A percentile compares a stretch with the other conserved stretches of the same genome.
Conservation (phyloP, 2,888 invertebrate species). For the Barypeithes pellucidus region DNA sequence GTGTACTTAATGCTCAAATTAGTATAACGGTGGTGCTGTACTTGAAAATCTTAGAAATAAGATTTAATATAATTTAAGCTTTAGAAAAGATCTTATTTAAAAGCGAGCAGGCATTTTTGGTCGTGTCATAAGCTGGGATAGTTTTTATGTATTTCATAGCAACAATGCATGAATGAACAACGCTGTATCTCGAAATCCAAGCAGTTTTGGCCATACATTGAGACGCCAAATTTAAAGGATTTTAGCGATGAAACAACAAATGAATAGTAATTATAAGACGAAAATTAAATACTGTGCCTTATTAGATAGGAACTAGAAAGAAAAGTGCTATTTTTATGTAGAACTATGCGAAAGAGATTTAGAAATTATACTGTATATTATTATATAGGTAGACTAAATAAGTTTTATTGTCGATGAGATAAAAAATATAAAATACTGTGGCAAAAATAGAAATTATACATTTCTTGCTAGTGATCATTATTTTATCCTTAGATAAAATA, state of each 20-base stretch:
- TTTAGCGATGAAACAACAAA: background rate
- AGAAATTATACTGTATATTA: conserved; percentile 9
- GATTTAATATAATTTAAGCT: background rate
- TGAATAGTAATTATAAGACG: background rate
- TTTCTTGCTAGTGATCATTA: no score
- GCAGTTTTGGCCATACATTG: no score
- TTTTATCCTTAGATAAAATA: no score
- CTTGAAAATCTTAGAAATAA: conserved; percentile 12
- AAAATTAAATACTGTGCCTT: conserved; percentile 13
- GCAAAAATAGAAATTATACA: no score
- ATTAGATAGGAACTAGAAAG: conserved; percentile 4
- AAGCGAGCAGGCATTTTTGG: background rate
- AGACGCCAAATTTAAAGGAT: background rate
- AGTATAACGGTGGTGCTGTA: conserved; percentile 13
- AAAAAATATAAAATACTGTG: no score
- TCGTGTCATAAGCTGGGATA: background rate
- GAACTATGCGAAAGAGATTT: background rate
- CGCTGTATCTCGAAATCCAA: no score
- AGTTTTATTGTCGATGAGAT: background rate
- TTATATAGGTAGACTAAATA: background rate
- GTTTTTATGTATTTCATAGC: no score
- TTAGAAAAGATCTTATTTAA: background rate
- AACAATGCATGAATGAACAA: no score
- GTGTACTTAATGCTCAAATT: conserved; percentile 17
- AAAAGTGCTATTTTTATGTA: conserved; percentile 13